Evolutionary conservation across 2,113 vertebrate species (phyloP), one percentile per base, ranked within the genome.

Genomic region (Pitta sordida): DNA sequence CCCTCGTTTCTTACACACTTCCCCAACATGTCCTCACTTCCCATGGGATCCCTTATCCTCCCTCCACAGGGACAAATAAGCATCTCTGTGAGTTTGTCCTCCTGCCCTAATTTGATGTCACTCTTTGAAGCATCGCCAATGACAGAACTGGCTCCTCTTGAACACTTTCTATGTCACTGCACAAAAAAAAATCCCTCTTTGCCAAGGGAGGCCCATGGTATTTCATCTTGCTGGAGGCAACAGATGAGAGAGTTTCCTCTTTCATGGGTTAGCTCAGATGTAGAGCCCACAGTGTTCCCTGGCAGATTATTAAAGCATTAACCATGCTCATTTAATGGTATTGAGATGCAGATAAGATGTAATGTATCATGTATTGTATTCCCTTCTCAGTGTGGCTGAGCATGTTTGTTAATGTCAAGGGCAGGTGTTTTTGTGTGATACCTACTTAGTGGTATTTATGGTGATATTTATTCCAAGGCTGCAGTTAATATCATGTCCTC

Each of bases 291-390:
- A 81, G 84, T 60, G 88, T 68, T 95, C 64, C 44, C 83, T 88
- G 92, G 83, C 88, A 94, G 91, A 78, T 94, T 93, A 96, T 88
- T 90, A 90, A 93, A 94, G 94, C 90, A 94, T 91, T 91, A 94
- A 77, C 91, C 48, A 51, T 64, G 68, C 90, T 90, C 56, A 83
- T 91, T 91, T 94, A 83, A 91, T 68, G 70, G 82, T 34, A 92
- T 48, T 95, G 91, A 96, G 85, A 88, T 95, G 86, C 86, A 92
- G 92, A 95, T 93, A 93, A 93, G 75, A 79, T 60, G 78, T 8
- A 65, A 67, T 88, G 75, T 64, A 70, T 86, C 90, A 70, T 68
- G 74, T 16, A 43, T 64, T 94, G 53, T 87, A 43, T 32, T 63
- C 63, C 46, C 34, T 41, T 32, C 43, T 70, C 79, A 22, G 27